A percentile compares a stretch with the other conserved stretches of the same genome.
Evolutionary conservation across 2,797 vertebrate genomes (phyloP).

Genomic region (Gymnothorax javanicus): DNA sequence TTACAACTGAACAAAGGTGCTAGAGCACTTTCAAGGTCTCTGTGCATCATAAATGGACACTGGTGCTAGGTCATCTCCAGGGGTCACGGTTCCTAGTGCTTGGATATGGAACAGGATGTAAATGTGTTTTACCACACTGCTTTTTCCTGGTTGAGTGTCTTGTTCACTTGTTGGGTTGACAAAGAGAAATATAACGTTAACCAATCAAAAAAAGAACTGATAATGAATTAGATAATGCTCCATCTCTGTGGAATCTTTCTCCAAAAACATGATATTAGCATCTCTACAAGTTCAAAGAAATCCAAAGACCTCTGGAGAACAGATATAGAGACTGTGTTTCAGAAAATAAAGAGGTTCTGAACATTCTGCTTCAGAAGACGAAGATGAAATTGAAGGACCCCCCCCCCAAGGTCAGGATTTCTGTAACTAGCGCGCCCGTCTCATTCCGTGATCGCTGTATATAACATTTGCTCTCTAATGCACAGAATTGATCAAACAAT

Average conservation of each 20-base stretch:
- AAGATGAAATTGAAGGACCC: too few relatives aligned
- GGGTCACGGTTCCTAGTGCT: constrained; percentile 24
- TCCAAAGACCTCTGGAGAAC: too few relatives aligned
- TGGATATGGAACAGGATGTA: constrained; percentile 46
- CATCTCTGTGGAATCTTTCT: constrained; percentile 38
- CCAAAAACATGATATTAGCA: too few relatives aligned
- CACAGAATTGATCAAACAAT: too few relatives aligned
- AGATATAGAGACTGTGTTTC: too few relatives aligned
- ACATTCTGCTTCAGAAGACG: too few relatives aligned
- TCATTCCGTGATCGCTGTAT: too few relatives aligned
- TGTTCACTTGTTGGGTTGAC: constrained; percentile 25
- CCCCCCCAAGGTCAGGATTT: too few relatives aligned
- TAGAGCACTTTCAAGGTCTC: neutral
- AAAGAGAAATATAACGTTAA: constrained; percentile 48
- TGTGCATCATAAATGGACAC: neutral
- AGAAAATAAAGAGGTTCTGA: too few relatives aligned
- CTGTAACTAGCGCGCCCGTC: too few relatives aligned
- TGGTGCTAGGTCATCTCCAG: neutral
- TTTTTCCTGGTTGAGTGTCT: constrained; percentile 34
- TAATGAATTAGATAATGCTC: constrained; percentile 43
- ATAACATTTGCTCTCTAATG: too few relatives aligned
- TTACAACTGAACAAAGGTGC: neutral
- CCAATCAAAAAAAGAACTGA: constrained; percentile 39
- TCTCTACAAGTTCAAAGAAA: too few relatives aligned
- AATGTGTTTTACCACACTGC: constrained; percentile 39